phyloP scores from a whole-genome alignment of 2,113 vertebrate genomes.

The Chlorodrepanis virens region DNA sequence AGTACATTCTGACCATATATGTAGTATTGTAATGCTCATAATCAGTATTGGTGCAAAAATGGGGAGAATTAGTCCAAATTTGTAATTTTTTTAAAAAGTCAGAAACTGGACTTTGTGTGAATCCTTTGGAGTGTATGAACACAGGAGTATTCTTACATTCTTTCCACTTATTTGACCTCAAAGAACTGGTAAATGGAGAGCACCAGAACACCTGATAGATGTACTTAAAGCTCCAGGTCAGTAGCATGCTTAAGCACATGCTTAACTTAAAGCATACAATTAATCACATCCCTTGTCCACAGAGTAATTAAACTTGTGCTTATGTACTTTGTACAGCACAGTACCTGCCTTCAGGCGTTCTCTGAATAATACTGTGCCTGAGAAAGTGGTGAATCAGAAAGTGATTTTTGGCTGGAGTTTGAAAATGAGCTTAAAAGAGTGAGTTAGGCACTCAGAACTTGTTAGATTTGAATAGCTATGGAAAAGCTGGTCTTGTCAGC shows the following conservation, averaged over 20 bases:
- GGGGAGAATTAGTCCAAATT: background rate
- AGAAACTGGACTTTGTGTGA: background rate
- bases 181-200: background rate
- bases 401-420: slow-evolving; percentile 38
- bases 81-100: background rate
- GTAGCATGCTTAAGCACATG: slow-evolving; percentile 18
- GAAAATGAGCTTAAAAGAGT: slow-evolving; percentile 4
- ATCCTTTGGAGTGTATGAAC: background rate
- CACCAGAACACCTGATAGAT: background rate
- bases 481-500: slow-evolving; percentile 16
- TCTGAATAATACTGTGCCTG: slow-evolving; percentile 25
- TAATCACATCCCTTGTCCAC: slow-evolving; percentile 21
- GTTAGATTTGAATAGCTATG: background rate
- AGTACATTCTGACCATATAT: background rate
- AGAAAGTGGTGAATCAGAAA: slow-evolving; percentile 58
- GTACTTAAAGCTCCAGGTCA: background rate
- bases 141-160: background rate
- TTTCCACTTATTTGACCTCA: background rate
- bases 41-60: background rate
- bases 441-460: background rate
- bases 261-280: slow-evolving; percentile 35
- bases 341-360: slow-evolving; percentile 31
- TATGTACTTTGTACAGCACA: background rate
- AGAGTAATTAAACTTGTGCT: slow-evolving; percentile 39
- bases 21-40: background rate